These are phyloP conservation scores for Calosoma granatense DNA, from an alignment of 1,140 invertebrate genomes.

Conservation along the genomic window DNA sequence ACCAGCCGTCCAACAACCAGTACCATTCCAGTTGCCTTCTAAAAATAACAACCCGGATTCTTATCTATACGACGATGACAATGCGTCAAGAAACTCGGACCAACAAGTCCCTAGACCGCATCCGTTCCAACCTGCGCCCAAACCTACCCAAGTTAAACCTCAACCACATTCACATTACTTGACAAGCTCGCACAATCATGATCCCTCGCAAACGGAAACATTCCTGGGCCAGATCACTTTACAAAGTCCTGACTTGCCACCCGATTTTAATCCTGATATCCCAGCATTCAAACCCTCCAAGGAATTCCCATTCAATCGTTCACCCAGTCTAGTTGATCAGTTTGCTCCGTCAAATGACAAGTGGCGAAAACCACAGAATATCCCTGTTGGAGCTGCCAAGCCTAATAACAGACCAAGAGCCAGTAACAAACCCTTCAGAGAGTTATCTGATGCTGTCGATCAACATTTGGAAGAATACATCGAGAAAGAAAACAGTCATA, in stretches of 20 bases:
- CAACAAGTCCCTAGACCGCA: background rate
- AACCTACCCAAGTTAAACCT: background rate
- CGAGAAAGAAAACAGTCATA: background rate
- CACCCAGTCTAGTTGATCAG: slow-evolving; percentile 11
- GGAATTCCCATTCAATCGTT: slow-evolving; percentile 10
- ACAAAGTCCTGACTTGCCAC: slow-evolving; percentile 39
- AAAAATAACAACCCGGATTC: background rate
- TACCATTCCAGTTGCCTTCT: slow-evolving; percentile 4
- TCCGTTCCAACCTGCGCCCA: background rate
- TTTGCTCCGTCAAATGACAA: background rate
- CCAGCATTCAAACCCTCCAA: slow-evolving; percentile 13
- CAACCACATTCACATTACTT: slow-evolving; percentile 21
- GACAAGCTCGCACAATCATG: slow-evolving; percentile 37
- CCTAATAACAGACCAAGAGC: background rate
- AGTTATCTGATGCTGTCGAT: background rate
- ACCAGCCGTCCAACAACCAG: slow-evolving; percentile 14
- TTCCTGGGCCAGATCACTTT: slow-evolving; percentile 47
- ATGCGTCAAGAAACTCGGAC: background rate
- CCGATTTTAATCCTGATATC: slow-evolving; percentile 17
- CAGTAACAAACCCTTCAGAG: background rate
- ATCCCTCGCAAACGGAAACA: slow-evolving; percentile 45
- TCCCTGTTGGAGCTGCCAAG: background rate
- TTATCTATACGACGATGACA: background rate
- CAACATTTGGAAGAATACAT: slow-evolving; percentile 3
- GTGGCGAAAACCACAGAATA: slow-evolving; percentile 1